Conservation (phyloP, 2,113 vertebrate species). For the Labrus mixtus region DNA sequence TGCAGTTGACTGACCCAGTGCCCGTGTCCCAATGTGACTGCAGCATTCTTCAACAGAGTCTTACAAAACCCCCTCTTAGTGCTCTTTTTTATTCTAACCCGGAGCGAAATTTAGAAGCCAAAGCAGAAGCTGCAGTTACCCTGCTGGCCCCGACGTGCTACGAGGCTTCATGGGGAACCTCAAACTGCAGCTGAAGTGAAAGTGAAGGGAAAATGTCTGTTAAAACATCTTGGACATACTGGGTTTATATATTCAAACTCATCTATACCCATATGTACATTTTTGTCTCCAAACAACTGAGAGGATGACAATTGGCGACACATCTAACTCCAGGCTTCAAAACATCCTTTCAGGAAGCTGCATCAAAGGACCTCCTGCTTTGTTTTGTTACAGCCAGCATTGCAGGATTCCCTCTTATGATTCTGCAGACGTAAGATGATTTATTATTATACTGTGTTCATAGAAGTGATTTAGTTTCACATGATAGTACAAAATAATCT, state of each 20-base stretch:
- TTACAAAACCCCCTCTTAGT: background rate
- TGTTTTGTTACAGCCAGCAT: background rate
- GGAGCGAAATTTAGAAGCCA: slow-evolving; percentile 5
- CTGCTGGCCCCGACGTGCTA: background rate
- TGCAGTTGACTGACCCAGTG: slow-evolving; percentile 22
- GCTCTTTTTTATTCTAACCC: slow-evolving; percentile 1
- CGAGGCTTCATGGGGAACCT: background rate
- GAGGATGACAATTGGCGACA: slow-evolving; percentile 35
- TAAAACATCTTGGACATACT: background rate
- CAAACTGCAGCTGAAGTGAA: slow-evolving; percentile 1
- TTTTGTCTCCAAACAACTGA: slow-evolving; percentile 5
- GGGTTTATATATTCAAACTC: background rate
- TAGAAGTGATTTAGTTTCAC: slow-evolving; percentile 17
- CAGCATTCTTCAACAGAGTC: background rate
- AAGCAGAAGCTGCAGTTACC: background rate
- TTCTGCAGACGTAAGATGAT: background rate
- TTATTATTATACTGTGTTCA: background rate
- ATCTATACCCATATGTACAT: background rate
- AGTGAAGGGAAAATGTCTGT: slow-evolving; percentile 4
- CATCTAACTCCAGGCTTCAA: slow-evolving; percentile 16
- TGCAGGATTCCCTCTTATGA: slow-evolving; percentile 4
- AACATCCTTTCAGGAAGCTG: slow-evolving; percentile 15
- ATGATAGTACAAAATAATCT: slow-evolving; percentile 7
- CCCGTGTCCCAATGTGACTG: slow-evolving; percentile 34
- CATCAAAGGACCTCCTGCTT: slow-evolving; percentile 10